Base-by-base conservation (phyloP, 2,113 vertebrate species). In the Cairina moschata region DNA sequence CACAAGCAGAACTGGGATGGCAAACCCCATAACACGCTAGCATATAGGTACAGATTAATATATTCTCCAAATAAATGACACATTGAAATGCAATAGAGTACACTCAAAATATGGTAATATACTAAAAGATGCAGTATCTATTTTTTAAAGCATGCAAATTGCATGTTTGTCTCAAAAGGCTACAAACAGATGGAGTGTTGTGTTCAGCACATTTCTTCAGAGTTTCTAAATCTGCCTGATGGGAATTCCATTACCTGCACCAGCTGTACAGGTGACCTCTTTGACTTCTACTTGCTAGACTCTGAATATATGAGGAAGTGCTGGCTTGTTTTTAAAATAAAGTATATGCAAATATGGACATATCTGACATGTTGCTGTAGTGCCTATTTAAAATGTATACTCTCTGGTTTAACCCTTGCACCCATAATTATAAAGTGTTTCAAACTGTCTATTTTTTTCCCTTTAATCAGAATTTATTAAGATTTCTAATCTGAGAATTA, bases 241-340 rank as follows among this genome's bases (percentile, higher is more conserved):
- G 97, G 97, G 98, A 97, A 97, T 98, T 97, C 96, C 91, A 96
- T 93, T 97, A 97, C 96, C 94, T 97, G 83, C 58, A 96, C 96
- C 98, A 98, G 97, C 96, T 98, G 98, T 86, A 94, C 81, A 75
- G 83, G 94, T 96, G 96, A 98, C 97, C 96, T 97, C 90, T 94
- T 92, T 97, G 96, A 96, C 97, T 97, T 97, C 89, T 48, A 69
- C 89, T 94, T 96, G 81, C 96, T 96, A 95, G 76, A 80, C 65
- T 94, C 95, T 94, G 93, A 98, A 97, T 97, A 97, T 65, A 97
- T 91, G 90, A 98, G 94, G 89, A 87, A 92, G 74, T 58, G 76
- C 68, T 91, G 95, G 75, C 92, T 92, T 66, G 69, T 78, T 96
- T 98, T 97, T 97, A 96, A 97, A 97, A 91, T 85, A 96, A 93